These are phyloP conservation scores for Tamandua tetradactyla DNA, from an alignment of 2,797 vertebrate genomes.

Conservation along the genomic window DNA sequence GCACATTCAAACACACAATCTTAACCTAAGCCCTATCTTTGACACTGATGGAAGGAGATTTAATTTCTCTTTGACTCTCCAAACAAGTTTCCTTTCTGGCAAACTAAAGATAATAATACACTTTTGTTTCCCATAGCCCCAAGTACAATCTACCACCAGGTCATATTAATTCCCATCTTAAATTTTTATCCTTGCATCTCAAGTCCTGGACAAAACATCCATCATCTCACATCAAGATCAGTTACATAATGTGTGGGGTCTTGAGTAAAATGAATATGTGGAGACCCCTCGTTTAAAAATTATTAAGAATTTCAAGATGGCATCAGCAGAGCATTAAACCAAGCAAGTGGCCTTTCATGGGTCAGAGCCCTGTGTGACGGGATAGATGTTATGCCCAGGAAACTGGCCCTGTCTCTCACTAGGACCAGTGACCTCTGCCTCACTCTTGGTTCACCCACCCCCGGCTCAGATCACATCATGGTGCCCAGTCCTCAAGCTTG, in stretches of 20 bases:
- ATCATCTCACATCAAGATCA: neutral
- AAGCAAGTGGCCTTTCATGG: no score
- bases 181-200: neutral
- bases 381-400: neutral
- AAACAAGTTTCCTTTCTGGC: neutral
- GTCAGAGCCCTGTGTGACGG: neutral
- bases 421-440: neutral
- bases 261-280: neutral
- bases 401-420: neutral
- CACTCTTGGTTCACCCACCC: neutral
- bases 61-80: neutral
- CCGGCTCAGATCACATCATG: neutral
- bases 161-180: neutral
- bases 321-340: neutral
- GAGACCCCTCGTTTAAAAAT: neutral
- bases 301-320: neutral
- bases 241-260: neutral
- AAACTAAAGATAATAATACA: neutral
- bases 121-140: no score
- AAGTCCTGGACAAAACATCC: neutral
- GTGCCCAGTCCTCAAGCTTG: neutral
- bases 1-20: neutral
- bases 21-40: neutral
- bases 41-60: neutral
- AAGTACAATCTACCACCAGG: no score